Evolutionary conservation across 1,140 invertebrate species (phyloP).

Genomic region (Cepaea nemoralis): DNA sequence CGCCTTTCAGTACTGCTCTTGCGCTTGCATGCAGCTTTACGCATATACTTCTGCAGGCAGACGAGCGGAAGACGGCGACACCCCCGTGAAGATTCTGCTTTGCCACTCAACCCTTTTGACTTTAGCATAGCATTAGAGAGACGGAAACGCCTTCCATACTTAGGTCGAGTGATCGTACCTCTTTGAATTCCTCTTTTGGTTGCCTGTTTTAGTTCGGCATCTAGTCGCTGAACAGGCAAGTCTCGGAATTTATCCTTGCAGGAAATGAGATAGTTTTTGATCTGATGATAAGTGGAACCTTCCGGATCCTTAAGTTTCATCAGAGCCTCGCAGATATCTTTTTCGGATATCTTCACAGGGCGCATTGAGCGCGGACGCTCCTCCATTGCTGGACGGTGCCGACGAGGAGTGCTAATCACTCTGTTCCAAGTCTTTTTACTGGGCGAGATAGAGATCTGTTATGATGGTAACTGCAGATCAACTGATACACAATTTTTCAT

Average conservation of each 20-base stretch:
- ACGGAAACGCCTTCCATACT: background rate
- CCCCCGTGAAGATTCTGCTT: too few species aligned
- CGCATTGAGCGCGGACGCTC: too few species aligned
- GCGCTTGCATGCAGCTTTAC: background rate
- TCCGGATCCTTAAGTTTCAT: background rate
- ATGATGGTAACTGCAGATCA: too few species aligned
- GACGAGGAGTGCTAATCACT: too few species aligned
- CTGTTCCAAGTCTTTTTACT: too few species aligned
- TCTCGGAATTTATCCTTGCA: background rate
- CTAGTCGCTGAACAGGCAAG: background rate
- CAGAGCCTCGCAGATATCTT: background rate
- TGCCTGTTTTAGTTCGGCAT: background rate
- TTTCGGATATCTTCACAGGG: background rate
- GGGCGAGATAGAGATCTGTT: too few species aligned
- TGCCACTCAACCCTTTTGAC: too few species aligned
- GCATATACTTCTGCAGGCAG: background rate
- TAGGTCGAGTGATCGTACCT: background rate
- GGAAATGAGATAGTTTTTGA: background rate
- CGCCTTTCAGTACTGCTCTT: background rate
- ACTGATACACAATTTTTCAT: too few species aligned
- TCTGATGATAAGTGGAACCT: background rate
- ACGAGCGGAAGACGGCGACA: background rate
- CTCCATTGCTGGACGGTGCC: too few species aligned
- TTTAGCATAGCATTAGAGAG: background rate
- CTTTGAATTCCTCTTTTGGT: background rate